Evolutionary conservation across 2,888 invertebrate genomes (phyloP), one percentile per base, ranked within the genome.

Genomic region (Peribatodes rhomboidaria): DNA sequence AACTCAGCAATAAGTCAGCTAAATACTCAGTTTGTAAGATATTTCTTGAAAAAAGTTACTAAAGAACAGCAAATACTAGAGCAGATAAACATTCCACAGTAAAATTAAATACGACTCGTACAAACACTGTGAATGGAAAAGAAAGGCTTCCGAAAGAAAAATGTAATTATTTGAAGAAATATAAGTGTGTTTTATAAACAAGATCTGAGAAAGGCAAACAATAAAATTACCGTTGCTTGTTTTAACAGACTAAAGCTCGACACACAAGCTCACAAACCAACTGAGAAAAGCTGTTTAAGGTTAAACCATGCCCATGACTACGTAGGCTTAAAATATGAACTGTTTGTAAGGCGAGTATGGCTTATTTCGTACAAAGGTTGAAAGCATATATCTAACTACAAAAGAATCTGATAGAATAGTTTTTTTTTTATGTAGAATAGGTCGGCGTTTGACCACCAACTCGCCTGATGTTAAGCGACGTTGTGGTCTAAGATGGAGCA

Each of bases 221-320:
- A 76, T 33, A 47, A 63, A 76, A 76, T 77, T 73, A 82, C 80
- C 78, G 78, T 78, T 78, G 67, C 72, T 68, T 74, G 71, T 72
- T 71, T 67, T 61, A 53, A 18, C 31, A 58, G 41, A 44, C 16
- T 47, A 41, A 47, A 54, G 27, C 50, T 33, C 18, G 20, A 59
- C 14, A 60, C 31, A 59, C 50, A 37, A 53, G 27, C 54, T 14
- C 42, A 18, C 18, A 18, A 54, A 35, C 44, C 44, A 20, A 33
- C 44, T 20, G 33, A 31, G 44, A 44, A 42, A 20, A 8, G 1
- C 9, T 33, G 27, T 55, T 44, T 55, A 44, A 20, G 55, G 55
- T 44, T n/a, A 35, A 10, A 35, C 33, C 31, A 35, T 33, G 13
- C 37, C 20, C 20, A 18, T n/a, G 16, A 20, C n/a, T n/a, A 39